A percentile compares a stretch with the other conserved stretches of the same genome.
Evolutionary conservation across 1,140 invertebrate species (phyloP).

Genomic region (Cheumatopsyche charites): DNA sequence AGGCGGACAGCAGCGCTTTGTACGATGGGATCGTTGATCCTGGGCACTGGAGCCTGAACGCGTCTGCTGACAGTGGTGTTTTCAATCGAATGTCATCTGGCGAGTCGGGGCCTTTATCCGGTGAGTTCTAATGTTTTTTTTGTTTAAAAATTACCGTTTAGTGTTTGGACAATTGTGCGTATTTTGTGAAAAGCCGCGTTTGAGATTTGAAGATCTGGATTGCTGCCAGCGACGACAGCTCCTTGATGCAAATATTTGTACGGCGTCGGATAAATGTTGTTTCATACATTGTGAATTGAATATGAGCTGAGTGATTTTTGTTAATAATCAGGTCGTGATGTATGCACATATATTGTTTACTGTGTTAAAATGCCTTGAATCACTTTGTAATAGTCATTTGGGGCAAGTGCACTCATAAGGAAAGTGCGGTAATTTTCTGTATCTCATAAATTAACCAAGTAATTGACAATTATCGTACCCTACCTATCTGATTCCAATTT

Average conservation of each 20-base stretch:
- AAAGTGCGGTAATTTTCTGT: too few species aligned
- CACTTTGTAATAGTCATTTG: too few species aligned
- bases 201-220: conserved; percentile 32
- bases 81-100: conserved; percentile 65
- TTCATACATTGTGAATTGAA: not conserved
- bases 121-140: conserved; percentile 47
- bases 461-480: too few species aligned
- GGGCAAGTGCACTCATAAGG: too few species aligned
- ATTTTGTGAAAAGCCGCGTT: conserved; percentile 21
- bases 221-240: conserved; percentile 21
- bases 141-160: not conserved
- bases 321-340: too few species aligned
- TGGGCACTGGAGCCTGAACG: conserved; percentile 61
- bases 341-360: too few species aligned
- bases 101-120: conserved; percentile 61
- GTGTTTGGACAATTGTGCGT: not conserved
- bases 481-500: too few species aligned
- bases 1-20: conserved; percentile 58
- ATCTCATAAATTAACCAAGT: too few species aligned
- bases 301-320: too few species aligned
- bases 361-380: too few species aligned
- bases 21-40: conserved; percentile 55
- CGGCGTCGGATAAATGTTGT: not conserved
- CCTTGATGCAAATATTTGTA: conserved; percentile 14
- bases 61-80: conserved; percentile 62